Evolutionary conservation across 1,140 invertebrate genomes (phyloP).

Genomic region (Diabrotica virgifera): DNA sequence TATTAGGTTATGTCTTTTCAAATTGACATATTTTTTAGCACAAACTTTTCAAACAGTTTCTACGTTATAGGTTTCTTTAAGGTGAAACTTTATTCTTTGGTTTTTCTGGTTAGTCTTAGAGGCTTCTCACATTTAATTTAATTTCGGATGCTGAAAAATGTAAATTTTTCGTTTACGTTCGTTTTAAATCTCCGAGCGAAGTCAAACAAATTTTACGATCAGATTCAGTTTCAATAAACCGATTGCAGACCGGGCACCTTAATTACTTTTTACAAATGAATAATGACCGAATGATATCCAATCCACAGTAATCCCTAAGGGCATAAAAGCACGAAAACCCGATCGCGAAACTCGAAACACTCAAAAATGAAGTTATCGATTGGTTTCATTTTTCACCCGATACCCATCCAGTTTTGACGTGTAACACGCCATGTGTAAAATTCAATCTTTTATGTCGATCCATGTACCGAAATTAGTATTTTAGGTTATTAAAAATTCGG

Average conservation of each 20-base stretch:
- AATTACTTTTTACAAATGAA: not conserved
- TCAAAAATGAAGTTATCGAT: slow-evolving; percentile 17
- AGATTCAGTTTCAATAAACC: too few species aligned
- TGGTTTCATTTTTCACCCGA: slow-evolving; percentile 12
- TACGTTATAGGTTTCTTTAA: too few species aligned
- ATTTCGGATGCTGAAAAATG: not conserved
- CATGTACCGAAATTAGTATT: slow-evolving; percentile 19
- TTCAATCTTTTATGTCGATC: slow-evolving; percentile 19
- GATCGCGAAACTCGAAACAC: not conserved
- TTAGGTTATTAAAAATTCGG: slow-evolving; percentile 23
- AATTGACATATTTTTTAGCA: too few species aligned
- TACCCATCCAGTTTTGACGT: slow-evolving; percentile 19
- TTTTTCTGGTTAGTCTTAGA: too few species aligned
- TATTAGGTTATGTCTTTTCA: too few species aligned
- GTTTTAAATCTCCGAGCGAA: not conserved
- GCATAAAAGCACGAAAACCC: not conserved
- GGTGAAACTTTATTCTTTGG: too few species aligned
- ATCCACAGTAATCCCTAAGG: not conserved
- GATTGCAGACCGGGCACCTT: not conserved
- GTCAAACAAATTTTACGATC: not conserved
- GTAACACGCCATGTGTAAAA: slow-evolving; percentile 19
- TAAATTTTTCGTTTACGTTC: not conserved
- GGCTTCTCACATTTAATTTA: not conserved
- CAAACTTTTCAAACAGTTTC: too few species aligned
- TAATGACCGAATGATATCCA: not conserved